Conservation (phyloP, 2,113 vertebrate species). For the Myotis brandtii region DNA sequence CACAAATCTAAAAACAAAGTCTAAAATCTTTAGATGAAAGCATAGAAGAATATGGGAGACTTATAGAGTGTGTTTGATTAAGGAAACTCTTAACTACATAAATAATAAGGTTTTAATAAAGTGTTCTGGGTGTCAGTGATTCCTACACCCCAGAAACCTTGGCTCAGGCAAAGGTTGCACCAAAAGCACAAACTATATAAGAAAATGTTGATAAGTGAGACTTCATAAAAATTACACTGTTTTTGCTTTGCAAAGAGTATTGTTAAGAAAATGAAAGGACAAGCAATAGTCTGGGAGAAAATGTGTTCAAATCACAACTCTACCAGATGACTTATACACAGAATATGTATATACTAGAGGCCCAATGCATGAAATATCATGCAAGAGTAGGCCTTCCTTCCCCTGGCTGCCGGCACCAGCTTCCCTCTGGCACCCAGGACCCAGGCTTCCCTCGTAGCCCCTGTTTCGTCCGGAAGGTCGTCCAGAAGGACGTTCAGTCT, state of each 20-base stretch:
- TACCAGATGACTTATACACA: not conserved
- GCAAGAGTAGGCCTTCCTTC: no score
- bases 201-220: not conserved
- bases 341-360: not conserved
- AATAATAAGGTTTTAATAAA: conserved; percentile 81
- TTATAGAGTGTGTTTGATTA: not conserved
- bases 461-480: no score
- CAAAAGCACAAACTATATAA: not conserved
- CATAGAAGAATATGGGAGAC: not conserved
- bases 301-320: not conserved
- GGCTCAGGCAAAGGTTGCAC: not conserved
- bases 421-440: no score
- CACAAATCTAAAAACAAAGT: conserved; percentile 4
- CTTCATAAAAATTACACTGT: not conserved
- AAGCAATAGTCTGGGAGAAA: not conserved
- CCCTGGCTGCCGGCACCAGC: no score
- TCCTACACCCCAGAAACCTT: conserved; percentile 13
- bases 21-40: not conserved
- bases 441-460: no score
- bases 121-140: conserved; percentile 29
- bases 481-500: no score
- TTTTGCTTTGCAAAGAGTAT: not conserved
- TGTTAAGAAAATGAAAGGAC: not conserved
- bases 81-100: not conserved
- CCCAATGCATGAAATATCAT: no score